A percentile compares a stretch with the other conserved stretches of the same genome.
These are phyloP conservation scores for Pangasius djambal DNA, from an alignment of 2,797 vertebrate species.

Conservation along the genomic window DNA sequence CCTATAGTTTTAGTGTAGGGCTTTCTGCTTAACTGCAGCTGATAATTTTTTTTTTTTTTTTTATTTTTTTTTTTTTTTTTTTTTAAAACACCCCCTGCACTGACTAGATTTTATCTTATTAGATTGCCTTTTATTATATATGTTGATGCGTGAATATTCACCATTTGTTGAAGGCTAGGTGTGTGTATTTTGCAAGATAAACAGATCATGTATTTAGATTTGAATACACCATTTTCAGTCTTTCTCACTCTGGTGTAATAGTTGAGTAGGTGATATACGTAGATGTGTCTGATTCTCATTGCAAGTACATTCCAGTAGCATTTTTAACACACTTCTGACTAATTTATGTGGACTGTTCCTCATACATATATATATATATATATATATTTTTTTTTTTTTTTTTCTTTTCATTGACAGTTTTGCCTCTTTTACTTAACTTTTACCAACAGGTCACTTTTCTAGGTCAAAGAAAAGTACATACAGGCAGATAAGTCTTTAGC, in stretches of 20 bases:
- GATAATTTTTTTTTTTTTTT: neutral
- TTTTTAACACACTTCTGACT: conserved; percentile 33
- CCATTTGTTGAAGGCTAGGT: conserved; percentile 41
- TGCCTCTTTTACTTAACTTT: neutral
- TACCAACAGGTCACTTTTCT: conserved; percentile 22
- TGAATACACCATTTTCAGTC: conserved; percentile 28
- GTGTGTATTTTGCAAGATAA: conserved; percentile 44
- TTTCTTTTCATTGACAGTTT: neutral
- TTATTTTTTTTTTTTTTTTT: neutral
- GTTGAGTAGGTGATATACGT: conserved; percentile 14
- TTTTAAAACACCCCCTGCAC: conserved; percentile 32
- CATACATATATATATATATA: neutral
- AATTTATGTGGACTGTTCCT: conserved; percentile 28
- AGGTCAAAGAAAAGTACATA: neutral
- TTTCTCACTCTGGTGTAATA: conserved; percentile 30
- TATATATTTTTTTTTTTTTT: neutral
- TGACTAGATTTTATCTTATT: conserved; percentile 46
- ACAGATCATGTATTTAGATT: conserved; percentile 28
- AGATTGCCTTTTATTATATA: conserved; percentile 39
- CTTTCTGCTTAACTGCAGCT: conserved; percentile 48
- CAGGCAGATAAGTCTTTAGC: neutral
- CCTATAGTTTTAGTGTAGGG: conserved; percentile 48
- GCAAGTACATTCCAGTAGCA: conserved; percentile 49
- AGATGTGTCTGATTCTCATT: conserved; percentile 31
- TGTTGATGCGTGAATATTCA: conserved; percentile 37